These are phyloP conservation scores for Caenorhabditis japonica DNA, from an alignment of 2,888 invertebrate species.

Conservation along the genomic window DNA sequence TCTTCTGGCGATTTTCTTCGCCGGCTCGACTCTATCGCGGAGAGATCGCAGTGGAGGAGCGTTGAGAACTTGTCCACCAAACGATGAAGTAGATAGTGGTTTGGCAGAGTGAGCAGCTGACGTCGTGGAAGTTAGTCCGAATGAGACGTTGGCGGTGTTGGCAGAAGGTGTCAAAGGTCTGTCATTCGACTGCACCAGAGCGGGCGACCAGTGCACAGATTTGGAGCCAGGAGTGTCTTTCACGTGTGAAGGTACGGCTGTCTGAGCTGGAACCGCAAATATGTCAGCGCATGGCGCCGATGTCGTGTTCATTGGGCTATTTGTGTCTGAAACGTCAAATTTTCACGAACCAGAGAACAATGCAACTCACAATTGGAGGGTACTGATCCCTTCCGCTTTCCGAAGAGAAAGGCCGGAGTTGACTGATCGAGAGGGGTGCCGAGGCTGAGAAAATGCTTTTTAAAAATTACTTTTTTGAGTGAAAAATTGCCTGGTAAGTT, in stretches of 20 bases:
- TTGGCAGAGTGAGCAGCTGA: slow-evolving; percentile 3
- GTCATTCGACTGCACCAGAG: slow-evolving; percentile 45
- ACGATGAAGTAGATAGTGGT: slow-evolving; percentile 25
- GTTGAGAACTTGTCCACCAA: slow-evolving; percentile 35
- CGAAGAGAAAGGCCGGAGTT: slow-evolving; percentile 44
- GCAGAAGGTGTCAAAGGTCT: slow-evolving; percentile 3
- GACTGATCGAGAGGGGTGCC: slow-evolving; percentile 49
- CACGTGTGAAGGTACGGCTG: slow-evolving; percentile 56
- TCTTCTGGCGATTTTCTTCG: slow-evolving; percentile 46
- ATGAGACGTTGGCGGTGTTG: slow-evolving; percentile 10
- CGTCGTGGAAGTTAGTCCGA: slow-evolving; percentile 8
- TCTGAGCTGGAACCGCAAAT: slow-evolving; percentile 54
- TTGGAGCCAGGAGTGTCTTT: slow-evolving; percentile 47
- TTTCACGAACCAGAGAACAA: background rate
- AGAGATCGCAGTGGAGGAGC: slow-evolving; percentile 52
- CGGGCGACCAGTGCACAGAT: slow-evolving; percentile 63
- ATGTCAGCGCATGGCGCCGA: slow-evolving; percentile 63
- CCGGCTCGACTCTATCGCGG: slow-evolving; percentile 50
- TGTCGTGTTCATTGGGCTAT: slow-evolving; percentile 38
- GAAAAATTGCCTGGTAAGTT: slow-evolving; percentile 17
- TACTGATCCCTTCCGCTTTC: slow-evolving; percentile 25
- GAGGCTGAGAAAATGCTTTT: slow-evolving; percentile 15
- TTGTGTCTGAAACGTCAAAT: slow-evolving; percentile 39
- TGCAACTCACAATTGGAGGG: slow-evolving; percentile 21
- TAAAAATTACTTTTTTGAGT: background rate